Percentiles rank a stretch among this genome's conserved stretches.
Evolutionary conservation across 1,140 invertebrate genomes (phyloP).

Genomic region (Polypedilum vanderplanki): DNA sequence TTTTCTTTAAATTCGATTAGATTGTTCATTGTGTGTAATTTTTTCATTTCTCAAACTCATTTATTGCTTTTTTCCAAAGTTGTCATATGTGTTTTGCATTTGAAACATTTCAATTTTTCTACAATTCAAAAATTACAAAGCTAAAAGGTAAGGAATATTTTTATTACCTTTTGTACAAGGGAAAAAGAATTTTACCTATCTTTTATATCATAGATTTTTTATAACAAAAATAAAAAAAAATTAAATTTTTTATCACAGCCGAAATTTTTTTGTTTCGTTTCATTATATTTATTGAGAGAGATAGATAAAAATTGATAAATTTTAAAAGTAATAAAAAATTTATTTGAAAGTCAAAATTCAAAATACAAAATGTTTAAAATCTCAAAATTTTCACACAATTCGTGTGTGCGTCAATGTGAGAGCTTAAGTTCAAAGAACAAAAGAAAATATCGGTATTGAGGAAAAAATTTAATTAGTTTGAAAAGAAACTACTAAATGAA

Average conservation of each 20-base stretch:
- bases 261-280: constrained; percentile 1
- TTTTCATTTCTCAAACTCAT: not conserved
- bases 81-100: not conserved
- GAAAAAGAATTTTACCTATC: not conserved
- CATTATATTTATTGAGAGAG: constrained; percentile 13
- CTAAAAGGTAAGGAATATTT: not conserved
- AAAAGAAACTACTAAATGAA: too few relatives aligned
- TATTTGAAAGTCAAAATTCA: not conserved
- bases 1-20: constrained; percentile 14
- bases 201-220: not conserved
- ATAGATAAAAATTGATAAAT: not conserved
- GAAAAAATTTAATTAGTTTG: not conserved
- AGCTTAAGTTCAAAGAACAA: not conserved
- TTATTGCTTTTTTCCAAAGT: not conserved
- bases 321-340: not conserved
- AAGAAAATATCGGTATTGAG: not conserved
- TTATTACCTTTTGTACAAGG: too few relatives aligned
- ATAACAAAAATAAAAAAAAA: not conserved
- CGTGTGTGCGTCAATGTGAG: too few relatives aligned
- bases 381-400: not conserved
- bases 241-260: constrained; percentile 18
- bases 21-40: not conserved
- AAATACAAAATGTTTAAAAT: constrained; percentile 20
- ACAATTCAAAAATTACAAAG: not conserved
- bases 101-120: not conserved